phyloP scores from a whole-genome alignment of 2,797 vertebrate genomes.

The Siniperca obscura region DNA sequence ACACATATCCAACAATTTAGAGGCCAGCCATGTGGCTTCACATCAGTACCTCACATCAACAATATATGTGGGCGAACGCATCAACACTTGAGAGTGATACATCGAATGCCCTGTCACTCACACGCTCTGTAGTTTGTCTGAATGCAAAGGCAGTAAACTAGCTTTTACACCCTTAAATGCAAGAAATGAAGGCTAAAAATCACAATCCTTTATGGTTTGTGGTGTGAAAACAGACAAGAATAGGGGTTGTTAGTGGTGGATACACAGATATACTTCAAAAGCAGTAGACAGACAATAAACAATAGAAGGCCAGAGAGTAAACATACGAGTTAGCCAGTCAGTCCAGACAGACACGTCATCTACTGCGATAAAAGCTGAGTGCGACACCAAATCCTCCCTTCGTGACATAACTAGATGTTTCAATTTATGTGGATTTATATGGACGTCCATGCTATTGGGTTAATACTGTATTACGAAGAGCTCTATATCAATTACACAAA shows the following conservation, averaged over 20 bases:
- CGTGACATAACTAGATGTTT: conserved; percentile 52
- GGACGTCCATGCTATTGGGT: conserved; percentile 68
- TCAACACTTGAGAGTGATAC: conserved; percentile 53
- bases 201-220: not conserved
- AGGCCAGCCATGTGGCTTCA: conserved; percentile 39
- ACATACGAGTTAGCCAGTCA: conserved; percentile 24
- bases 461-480: conserved; percentile 81
- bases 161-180: not conserved
- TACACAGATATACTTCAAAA: conserved; percentile 25
- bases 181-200: not conserved
- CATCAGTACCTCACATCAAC: conserved; percentile 48
- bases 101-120: conserved; percentile 52
- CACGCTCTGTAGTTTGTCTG: conserved; percentile 30
- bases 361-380: conserved; percentile 33
- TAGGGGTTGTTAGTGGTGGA: not conserved
- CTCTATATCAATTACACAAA: conserved; percentile 70
- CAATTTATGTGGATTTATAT: conserved; percentile 61
- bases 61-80: conserved; percentile 53
- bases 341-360: conserved; percentile 46
- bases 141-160: conserved; percentile 25
- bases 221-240: conserved; percentile 23
- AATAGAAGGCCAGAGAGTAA: conserved; percentile 40
- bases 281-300: conserved; percentile 30
- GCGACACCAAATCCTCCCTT: conserved; percentile 58
- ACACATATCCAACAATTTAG: conserved; percentile 42